Conservation (phyloP, 2,888 invertebrate species). For the Drosophila borealis region DNA sequence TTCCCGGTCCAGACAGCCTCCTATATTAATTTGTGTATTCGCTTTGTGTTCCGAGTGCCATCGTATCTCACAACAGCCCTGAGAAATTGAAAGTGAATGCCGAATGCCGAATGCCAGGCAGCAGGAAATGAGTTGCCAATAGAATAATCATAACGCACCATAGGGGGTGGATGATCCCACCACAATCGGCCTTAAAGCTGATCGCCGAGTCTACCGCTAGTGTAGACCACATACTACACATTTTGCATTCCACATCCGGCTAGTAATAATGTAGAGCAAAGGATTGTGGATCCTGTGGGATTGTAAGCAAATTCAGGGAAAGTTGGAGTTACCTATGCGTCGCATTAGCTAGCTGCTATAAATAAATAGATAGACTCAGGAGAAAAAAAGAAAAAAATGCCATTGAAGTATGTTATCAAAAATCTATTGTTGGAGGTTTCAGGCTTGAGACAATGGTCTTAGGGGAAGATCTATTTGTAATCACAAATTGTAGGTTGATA, state of each 20-base stretch:
- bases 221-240: slow-evolving; percentile 4
- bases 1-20: slow-evolving; percentile 59
- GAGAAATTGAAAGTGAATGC: slow-evolving; percentile 78
- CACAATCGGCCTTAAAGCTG: slow-evolving; percentile 6
- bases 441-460: too few species aligned
- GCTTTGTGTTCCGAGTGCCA: slow-evolving; percentile 37
- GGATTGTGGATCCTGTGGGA: neutral
- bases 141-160: slow-evolving; percentile 76
- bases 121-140: slow-evolving; percentile 80
- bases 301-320: neutral
- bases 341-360: too few species aligned
- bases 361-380: too few species aligned
- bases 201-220: slow-evolving; percentile 11
- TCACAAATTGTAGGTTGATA: too few species aligned
- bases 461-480: too few species aligned
- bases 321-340: too few species aligned
- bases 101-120: slow-evolving; percentile 66
- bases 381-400: too few species aligned
- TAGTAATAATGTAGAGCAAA: neutral
- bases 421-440: too few species aligned
- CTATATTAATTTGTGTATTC: slow-evolving; percentile 76
- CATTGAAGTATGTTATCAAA: too few species aligned
- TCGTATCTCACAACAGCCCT: slow-evolving; percentile 25
- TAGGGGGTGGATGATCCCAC: slow-evolving; percentile 63
- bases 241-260: slow-evolving; percentile 34